Conservation (phyloP, 92 coral and sea anemone species). For the Porites cylindrica region DNA sequence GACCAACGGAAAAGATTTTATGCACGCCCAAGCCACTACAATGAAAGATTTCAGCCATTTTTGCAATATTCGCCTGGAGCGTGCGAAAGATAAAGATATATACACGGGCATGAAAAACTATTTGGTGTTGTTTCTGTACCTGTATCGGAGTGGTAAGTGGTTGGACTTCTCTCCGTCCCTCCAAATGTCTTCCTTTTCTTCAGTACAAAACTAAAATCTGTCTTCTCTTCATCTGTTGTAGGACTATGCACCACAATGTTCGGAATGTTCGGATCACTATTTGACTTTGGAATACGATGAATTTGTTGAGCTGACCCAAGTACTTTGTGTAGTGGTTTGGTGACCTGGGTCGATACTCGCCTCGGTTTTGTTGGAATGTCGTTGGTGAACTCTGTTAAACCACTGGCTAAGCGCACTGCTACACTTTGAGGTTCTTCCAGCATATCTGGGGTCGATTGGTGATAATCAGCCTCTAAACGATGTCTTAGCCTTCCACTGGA, state of each 20-base stretch:
- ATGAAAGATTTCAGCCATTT: too few species aligned
- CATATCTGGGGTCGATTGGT: conserved; percentile 32
- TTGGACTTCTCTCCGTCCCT: conserved; percentile 5
- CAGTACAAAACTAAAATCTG: conserved; percentile 27
- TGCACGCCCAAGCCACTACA: too few species aligned
- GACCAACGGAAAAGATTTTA: too few species aligned
- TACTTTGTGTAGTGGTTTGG: conserved; percentile 16
- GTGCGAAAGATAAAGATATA: not conserved
- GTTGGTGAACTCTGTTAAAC: not conserved
- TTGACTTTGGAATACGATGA: conserved; percentile 47
- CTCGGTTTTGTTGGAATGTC: not conserved
- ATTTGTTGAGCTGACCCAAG: not conserved
- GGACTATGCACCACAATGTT: conserved; percentile 84
- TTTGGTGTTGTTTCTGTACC: conserved; percentile 21
- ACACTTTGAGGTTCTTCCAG: conserved; percentile 8
- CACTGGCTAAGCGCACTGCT: not conserved
- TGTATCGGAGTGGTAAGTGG: conserved; percentile 56
- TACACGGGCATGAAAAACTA: too few species aligned
- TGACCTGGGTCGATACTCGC: not conserved
- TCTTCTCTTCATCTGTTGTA: conserved; percentile 81
- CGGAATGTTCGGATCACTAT: conserved; percentile 77
- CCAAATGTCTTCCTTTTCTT: conserved; percentile 11
- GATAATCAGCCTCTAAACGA: not conserved
- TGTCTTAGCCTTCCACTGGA: not conserved
- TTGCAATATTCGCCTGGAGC: not conserved